These are phyloP conservation scores for Thomomys bottae DNA, from an alignment of 2,113 vertebrate genomes.

Conservation along the genomic window DNA sequence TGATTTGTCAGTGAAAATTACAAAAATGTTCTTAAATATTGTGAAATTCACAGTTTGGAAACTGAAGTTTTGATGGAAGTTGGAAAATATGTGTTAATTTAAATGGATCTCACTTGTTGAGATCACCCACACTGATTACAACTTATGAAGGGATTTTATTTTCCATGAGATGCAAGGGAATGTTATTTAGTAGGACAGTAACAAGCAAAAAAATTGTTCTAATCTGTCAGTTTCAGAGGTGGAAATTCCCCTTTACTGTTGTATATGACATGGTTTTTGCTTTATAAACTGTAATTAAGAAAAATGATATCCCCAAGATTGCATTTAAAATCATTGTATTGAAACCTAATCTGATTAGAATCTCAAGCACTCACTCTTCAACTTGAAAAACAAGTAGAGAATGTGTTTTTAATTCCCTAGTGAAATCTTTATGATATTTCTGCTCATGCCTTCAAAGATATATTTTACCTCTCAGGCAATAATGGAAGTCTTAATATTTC, in stretches of 20 bases:
- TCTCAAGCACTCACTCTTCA: constrained; percentile 44
- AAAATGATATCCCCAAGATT: background rate
- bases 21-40: background rate
- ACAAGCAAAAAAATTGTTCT: background rate
- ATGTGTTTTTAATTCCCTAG: constrained; percentile 63
- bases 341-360: background rate
- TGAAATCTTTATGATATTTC: constrained; percentile 64
- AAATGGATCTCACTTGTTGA: background rate
- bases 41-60: constrained; percentile 13
- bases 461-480: constrained; percentile 60
- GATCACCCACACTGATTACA: background rate
- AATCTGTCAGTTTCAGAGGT: constrained; percentile 30
- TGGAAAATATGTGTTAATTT: background rate
- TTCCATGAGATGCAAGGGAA: background rate
- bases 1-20: background rate
- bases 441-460: constrained; percentile 53
- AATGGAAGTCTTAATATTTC: constrained; percentile 69
- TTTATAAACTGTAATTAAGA: background rate
- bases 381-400: constrained; percentile 52
- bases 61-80: background rate
- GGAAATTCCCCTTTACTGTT: background rate
- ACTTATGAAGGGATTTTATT: background rate
- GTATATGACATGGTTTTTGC: background rate
- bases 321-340: background rate
- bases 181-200: background rate